Percentiles rank a stretch among this genome's conserved stretches.
phyloP scores from a whole-genome alignment of 2,113 vertebrate species.

The Glaucidium brasilianum region DNA sequence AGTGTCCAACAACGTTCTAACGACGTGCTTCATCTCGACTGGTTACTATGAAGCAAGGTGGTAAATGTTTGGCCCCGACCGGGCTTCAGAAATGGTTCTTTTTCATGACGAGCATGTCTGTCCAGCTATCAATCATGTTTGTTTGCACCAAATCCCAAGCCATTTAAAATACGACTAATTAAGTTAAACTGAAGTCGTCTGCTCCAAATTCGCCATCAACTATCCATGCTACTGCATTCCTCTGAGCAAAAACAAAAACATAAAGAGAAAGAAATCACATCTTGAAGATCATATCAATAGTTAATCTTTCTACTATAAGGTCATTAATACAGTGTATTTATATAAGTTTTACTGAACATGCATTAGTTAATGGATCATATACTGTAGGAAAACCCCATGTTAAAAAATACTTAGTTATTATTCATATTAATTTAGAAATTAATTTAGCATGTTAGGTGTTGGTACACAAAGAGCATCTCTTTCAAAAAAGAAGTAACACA shows the following conservation, averaged over 20 bases:
- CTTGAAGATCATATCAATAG: not conserved
- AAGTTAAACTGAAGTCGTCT: constrained; percentile 87
- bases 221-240: constrained; percentile 98
- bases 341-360: not conserved
- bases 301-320: not conserved
- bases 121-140: constrained; percentile 85
- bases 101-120: constrained; percentile 85
- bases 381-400: not conserved
- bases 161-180: constrained; percentile 88
- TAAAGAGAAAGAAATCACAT: constrained; percentile 57
- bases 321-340: not conserved
- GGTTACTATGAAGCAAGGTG: constrained; percentile 89
- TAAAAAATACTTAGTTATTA: not conserved
- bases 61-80: constrained; percentile 81
- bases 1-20: constrained; percentile 84
- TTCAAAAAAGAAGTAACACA: not conserved
- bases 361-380: not conserved
- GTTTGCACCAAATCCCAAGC: constrained; percentile 86
- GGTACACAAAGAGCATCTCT: not conserved
- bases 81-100: constrained; percentile 85
- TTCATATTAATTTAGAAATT: not conserved
- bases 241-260: constrained; percentile 70
- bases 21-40: constrained; percentile 83
- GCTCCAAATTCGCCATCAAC: constrained; percentile 92
- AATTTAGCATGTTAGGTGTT: not conserved